A percentile compares a stretch with the other conserved stretches of the same genome.
Evolutionary conservation across 2,113 vertebrate species (phyloP).

Genomic region (Theristicus caerulescens): DNA sequence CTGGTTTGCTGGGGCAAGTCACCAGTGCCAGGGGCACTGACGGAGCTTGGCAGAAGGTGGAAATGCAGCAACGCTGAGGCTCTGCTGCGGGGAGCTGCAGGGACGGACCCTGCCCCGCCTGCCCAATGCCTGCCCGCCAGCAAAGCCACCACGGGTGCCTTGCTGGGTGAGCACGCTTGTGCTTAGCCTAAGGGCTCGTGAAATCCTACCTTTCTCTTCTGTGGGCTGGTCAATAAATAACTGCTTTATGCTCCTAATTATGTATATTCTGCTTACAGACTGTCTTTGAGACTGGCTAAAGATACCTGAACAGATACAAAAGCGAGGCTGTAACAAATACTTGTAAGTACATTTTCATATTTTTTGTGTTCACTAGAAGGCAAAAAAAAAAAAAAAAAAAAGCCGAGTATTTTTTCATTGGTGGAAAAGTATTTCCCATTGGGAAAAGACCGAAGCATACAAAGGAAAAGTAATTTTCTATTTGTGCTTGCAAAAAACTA

Average conservation of each 20-base stretch:
- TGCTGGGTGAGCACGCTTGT: not conserved
- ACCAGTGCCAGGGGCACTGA: not conserved
- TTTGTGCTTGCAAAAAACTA: not conserved
- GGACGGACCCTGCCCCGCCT: not conserved
- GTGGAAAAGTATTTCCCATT: not conserved
- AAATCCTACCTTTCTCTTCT: not conserved
- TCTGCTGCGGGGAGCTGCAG: not conserved
- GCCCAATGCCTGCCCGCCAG: not conserved
- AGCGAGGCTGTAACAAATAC: not conserved
- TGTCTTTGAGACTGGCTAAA: not conserved
- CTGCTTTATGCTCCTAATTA: not conserved
- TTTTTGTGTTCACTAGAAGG: not conserved
- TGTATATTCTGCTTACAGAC: not conserved
- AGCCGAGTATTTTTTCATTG: not conserved
- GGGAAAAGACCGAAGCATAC: not conserved
- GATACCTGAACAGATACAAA: not conserved
- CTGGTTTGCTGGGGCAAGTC: not conserved
- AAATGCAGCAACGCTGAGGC: rapidly evolving
- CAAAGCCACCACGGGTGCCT: not conserved
- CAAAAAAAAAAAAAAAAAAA: not conserved
- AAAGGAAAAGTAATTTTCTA: not conserved
- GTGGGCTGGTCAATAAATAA: not conserved
- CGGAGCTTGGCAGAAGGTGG: rapidly evolving
- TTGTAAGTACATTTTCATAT: not conserved
- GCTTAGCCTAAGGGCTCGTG: not conserved